phyloP scores from a whole-genome alignment of 2,113 vertebrate species.

The Ptilonorhynchus violaceus region DNA sequence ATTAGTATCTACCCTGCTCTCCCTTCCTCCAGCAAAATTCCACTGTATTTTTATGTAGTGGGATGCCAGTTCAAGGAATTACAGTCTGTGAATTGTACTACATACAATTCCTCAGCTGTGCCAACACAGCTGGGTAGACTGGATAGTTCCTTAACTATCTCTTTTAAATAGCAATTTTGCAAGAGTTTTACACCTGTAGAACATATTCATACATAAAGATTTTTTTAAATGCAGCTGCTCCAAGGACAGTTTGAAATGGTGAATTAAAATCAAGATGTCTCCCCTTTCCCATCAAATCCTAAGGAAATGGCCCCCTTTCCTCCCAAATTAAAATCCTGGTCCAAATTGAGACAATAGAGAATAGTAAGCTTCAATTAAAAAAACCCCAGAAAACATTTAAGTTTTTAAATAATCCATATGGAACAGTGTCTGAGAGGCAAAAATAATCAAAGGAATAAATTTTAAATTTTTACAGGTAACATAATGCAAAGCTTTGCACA shows the following conservation, averaged over 20 bases:
- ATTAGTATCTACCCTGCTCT: not conserved
- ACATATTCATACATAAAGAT: fast-evolving
- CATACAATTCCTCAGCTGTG: not conserved
- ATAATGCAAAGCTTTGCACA: not conserved
- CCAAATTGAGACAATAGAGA: not conserved
- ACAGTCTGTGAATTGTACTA: not conserved
- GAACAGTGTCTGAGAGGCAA: not conserved
- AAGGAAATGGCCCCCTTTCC: not conserved
- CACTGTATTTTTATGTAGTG: not conserved
- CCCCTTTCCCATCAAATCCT: not conserved
- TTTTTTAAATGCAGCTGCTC: not conserved
- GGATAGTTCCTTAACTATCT: not conserved
- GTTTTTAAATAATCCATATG: not conserved
- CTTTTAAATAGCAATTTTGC: not conserved
- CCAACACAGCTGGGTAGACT: not conserved
- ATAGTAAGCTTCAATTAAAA: not conserved
- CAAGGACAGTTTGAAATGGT: not conserved
- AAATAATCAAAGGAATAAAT: not conserved
- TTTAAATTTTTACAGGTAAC: not conserved
- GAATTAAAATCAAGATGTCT: not conserved
- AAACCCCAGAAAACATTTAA: not conserved
- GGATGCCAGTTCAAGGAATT: not conserved
- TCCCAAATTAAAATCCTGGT: not conserved
- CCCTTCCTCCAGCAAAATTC: not conserved
- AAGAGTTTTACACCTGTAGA: not conserved